These are phyloP conservation scores for Drosophila acutilabella DNA, from an alignment of 2,888 invertebrate species.

Conservation along the genomic window DNA sequence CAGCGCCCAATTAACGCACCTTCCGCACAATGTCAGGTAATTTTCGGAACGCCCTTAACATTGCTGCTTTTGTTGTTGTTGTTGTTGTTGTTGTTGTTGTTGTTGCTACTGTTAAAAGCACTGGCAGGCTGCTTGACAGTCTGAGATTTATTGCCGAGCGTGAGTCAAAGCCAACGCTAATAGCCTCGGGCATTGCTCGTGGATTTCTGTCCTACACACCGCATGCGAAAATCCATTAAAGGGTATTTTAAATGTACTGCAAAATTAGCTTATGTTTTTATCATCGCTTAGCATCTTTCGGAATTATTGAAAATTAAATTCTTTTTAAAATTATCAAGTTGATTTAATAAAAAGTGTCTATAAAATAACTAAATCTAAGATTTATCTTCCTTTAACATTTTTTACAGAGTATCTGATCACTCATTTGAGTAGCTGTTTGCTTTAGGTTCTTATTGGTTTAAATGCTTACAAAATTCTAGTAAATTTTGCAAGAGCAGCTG, in stretches of 20 bases:
- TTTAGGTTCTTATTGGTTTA: constrained; percentile 48
- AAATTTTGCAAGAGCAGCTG: constrained; percentile 48
- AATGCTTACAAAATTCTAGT: constrained; percentile 48
- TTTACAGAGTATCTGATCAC: constrained; percentile 9
- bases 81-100: constrained; percentile 4
- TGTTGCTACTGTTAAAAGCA: constrained; percentile 31
- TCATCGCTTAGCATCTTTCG: too few relatives aligned
- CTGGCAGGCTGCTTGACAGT: constrained; percentile 55
- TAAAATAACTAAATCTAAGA: too few relatives aligned
- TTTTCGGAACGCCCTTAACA: constrained; percentile 48
- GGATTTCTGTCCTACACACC: constrained; percentile 32
- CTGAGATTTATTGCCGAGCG: constrained; percentile 71
- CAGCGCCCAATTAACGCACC: constrained; percentile 55
- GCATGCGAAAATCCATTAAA: background rate
- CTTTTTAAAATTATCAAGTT: too few relatives aligned
- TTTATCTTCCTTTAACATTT: too few relatives aligned
- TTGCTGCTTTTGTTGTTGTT: constrained; percentile 24
- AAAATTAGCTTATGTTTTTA: background rate
- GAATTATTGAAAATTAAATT: too few relatives aligned
- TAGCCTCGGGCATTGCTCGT: constrained; percentile 44
- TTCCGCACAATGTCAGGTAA: constrained; percentile 49
- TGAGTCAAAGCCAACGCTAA: constrained; percentile 54
- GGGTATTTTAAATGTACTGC: background rate
- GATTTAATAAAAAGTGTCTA: background rate
- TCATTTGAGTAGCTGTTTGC: background rate